Percentiles rank a stretch among this genome's conserved stretches.
phyloP scores from a whole-genome alignment of 2,888 invertebrate species.

The Cosmopolites sordidus region DNA sequence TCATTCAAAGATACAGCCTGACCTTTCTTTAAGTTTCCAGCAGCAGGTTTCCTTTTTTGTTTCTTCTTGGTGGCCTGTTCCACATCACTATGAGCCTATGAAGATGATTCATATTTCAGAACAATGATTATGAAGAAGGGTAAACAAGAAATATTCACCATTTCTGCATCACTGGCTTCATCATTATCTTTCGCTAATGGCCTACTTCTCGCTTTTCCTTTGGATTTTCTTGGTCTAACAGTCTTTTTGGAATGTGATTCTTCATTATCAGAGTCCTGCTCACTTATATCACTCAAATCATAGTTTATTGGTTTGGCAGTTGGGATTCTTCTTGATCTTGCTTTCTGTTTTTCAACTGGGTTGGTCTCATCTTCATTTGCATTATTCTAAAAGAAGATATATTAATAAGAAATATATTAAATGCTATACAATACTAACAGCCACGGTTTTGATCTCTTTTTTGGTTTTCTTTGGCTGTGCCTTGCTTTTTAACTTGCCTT shows the following conservation, averaged over 20 bases:
- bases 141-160: not conserved
- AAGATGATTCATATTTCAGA: not conserved
- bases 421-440: too few relatives aligned
- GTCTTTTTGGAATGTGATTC: too few relatives aligned
- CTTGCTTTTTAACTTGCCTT: not conserved
- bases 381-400: too few relatives aligned
- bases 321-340: not conserved
- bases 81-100: not conserved
- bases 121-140: too few relatives aligned
- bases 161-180: not conserved
- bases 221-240: too few relatives aligned
- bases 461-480: too few relatives aligned
- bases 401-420: too few relatives aligned
- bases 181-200: too few relatives aligned
- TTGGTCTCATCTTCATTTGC: too few relatives aligned
- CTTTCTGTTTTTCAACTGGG: too few relatives aligned
- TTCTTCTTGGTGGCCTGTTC: conserved; percentile 3
- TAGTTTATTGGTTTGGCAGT: not conserved
- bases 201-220: too few relatives aligned
- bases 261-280: not conserved
- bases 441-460: too few relatives aligned
- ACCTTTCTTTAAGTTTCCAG: conserved; percentile 1
- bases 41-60: not conserved
- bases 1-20: conserved; percentile 11
- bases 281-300: not conserved